Conservation (phyloP, 2,113 vertebrate genomes). For the Solea senegalensis region DNA sequence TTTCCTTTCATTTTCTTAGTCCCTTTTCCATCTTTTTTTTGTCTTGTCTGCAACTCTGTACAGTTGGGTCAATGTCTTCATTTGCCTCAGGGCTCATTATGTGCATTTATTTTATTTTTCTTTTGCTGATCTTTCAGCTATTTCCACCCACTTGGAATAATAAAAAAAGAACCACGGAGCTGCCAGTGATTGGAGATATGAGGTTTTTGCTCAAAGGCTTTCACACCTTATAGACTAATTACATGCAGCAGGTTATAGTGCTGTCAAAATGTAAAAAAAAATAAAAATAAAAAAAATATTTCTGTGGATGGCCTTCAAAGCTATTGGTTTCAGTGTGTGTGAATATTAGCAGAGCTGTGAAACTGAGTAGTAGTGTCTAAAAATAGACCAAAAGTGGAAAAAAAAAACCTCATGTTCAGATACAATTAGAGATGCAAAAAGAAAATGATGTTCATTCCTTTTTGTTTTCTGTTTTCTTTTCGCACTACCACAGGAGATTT, state of each 20-base stretch:
- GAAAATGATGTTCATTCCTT: not conserved
- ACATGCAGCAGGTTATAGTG: not conserved
- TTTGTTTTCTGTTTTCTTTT: not conserved
- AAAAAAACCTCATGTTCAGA: conserved; percentile 3
- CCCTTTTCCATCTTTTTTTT: conserved; percentile 2
- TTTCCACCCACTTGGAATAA: conserved; percentile 2
- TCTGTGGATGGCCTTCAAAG: conserved; percentile 9
- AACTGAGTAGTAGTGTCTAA: conserved; percentile 1
- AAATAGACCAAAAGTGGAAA: not conserved
- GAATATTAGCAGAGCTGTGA: conserved; percentile 2
- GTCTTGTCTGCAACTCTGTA: conserved; percentile 28
- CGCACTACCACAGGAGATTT: conserved; percentile 64
- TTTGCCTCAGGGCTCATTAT: conserved; percentile 35
- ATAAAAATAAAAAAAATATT: conserved; percentile 1
- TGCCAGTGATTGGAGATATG: not conserved
- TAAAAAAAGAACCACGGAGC: not conserved
- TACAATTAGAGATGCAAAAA: not conserved
- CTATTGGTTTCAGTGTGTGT: conserved; percentile 2
- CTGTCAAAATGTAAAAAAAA: not conserved
- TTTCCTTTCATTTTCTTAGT: conserved; percentile 17
- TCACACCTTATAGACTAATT: too few species aligned
- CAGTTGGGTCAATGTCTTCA: conserved; percentile 41
- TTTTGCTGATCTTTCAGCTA: conserved; percentile 35
- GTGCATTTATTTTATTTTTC: conserved; percentile 22
- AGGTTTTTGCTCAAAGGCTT: not conserved